These are phyloP conservation scores for Caenorhabditis becei DNA, from an alignment of 2,888 invertebrate species.

Conservation along the genomic window DNA sequence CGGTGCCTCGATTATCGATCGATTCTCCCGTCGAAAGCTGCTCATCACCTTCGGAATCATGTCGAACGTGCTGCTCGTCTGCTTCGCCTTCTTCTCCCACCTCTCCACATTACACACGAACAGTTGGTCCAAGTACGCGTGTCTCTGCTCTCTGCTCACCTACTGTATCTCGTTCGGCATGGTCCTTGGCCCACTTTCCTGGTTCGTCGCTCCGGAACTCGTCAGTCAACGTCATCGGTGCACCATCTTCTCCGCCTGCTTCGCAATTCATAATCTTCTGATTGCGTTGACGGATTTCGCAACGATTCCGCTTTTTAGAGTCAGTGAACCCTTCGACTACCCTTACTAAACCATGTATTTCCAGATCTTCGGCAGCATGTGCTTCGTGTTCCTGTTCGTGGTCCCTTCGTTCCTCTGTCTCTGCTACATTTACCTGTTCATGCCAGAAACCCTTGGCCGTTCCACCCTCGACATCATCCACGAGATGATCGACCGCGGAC, in stretches of 20 bases:
- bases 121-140: slow-evolving; percentile 68
- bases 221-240: slow-evolving; percentile 77
- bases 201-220: slow-evolving; percentile 79
- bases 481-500: slow-evolving; percentile 60
- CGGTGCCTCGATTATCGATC: slow-evolving; percentile 75
- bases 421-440: slow-evolving; percentile 71
- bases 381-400: slow-evolving; percentile 73
- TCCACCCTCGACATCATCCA: slow-evolving; percentile 70
- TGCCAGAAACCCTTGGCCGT: slow-evolving; percentile 75
- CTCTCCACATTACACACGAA: slow-evolving; percentile 24
- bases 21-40: slow-evolving; percentile 73
- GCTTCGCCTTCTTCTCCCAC: slow-evolving; percentile 72
- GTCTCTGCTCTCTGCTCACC: slow-evolving; percentile 67
- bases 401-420: slow-evolving; percentile 73
- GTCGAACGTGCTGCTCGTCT: slow-evolving; percentile 70
- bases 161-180: slow-evolving; percentile 76
- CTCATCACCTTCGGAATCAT: slow-evolving; percentile 71
- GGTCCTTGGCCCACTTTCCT: slow-evolving; percentile 75
- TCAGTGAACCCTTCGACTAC: slow-evolving; percentile 24
- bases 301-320: slow-evolving; percentile 73
- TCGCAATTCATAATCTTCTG: slow-evolving; percentile 75
- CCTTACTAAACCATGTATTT: too few species aligned
- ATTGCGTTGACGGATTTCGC: slow-evolving; percentile 77
- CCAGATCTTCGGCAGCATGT: slow-evolving; percentile 74
- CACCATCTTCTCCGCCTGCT: slow-evolving; percentile 77